A percentile compares a stretch with the other conserved stretches of the same genome.
Evolutionary conservation across 2,888 invertebrate species (phyloP).

Genomic region (Mallateleia sp.): DNA sequence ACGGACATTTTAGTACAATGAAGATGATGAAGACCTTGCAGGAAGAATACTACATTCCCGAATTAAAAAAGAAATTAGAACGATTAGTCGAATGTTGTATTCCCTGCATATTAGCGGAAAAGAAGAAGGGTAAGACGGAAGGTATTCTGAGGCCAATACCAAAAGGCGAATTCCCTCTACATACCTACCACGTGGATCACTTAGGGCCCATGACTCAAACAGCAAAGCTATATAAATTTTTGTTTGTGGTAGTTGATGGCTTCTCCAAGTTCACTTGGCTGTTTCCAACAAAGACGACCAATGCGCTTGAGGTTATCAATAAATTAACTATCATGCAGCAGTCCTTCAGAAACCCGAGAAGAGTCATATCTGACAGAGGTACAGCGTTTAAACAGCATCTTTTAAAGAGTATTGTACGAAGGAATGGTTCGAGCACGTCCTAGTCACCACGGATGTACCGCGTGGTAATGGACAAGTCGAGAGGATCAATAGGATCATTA

Average conservation of each 20-base stretch:
- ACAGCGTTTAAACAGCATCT: neutral
- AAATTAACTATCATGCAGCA: neutral
- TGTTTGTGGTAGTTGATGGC: slow-evolving; percentile 7
- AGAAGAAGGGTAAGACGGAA: slow-evolving; percentile 48
- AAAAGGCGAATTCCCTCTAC: too few species aligned
- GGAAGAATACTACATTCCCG: slow-evolving; percentile 62
- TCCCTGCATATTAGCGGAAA: slow-evolving; percentile 54
- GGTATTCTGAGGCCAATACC: slow-evolving; percentile 33
- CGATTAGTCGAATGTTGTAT: slow-evolving; percentile 51
- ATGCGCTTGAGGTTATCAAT: neutral
- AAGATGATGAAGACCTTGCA: slow-evolving; percentile 59
- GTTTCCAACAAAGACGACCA: too few species aligned
- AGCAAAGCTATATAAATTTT: neutral
- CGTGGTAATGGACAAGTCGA: neutral
- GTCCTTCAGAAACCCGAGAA: neutral
- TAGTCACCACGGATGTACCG: slow-evolving; percentile 14
- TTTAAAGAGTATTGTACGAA: neutral
- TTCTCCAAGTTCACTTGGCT: slow-evolving; percentile 30
- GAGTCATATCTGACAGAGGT: slow-evolving; percentile 10
- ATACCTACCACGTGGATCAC: slow-evolving; percentile 18
- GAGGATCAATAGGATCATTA: neutral
- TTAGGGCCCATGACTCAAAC: slow-evolving; percentile 5
- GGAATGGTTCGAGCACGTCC: neutral
- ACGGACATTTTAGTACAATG: slow-evolving; percentile 6
- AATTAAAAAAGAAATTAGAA: slow-evolving; percentile 58